A percentile compares a stretch with the other conserved stretches of the same genome.
These are phyloP conservation scores for Muntiacus reevesi DNA, from an alignment of 2,113 vertebrate species.

Conservation along the genomic window DNA sequence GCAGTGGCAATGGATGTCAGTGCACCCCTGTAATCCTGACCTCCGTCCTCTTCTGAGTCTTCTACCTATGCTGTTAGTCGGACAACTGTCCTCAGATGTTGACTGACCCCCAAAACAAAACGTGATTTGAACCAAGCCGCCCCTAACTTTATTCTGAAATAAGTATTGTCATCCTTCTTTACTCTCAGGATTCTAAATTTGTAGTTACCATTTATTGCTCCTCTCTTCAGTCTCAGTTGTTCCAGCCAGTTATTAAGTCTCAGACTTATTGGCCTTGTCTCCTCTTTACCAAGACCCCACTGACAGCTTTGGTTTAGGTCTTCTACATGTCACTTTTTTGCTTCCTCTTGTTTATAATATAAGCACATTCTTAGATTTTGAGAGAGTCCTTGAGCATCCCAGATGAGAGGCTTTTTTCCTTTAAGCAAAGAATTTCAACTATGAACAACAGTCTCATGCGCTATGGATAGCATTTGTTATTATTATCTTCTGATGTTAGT, in stretches of 20 bases:
- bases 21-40: not conserved
- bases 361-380: not conserved
- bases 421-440: not conserved
- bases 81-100: not conserved
- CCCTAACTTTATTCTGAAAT: not conserved
- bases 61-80: not conserved
- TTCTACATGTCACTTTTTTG: not conserved
- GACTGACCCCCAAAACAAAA: not conserved
- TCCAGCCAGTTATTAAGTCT: not conserved
- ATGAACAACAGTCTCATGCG: not conserved
- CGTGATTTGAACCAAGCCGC: not conserved
- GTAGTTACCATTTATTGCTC: not conserved
- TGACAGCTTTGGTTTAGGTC: not conserved
- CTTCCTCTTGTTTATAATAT: not conserved
- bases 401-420: not conserved
- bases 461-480: not conserved
- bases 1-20: not conserved
- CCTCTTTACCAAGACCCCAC: not conserved
- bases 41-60: not conserved
- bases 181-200: not conserved
- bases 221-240: not conserved
- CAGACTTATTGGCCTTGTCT: not conserved
- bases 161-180: not conserved
- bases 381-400: not conserved
- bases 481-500: not conserved